Base-by-base conservation (phyloP, 2,113 vertebrate genomes). In the Apodemus speciosus region DNA sequence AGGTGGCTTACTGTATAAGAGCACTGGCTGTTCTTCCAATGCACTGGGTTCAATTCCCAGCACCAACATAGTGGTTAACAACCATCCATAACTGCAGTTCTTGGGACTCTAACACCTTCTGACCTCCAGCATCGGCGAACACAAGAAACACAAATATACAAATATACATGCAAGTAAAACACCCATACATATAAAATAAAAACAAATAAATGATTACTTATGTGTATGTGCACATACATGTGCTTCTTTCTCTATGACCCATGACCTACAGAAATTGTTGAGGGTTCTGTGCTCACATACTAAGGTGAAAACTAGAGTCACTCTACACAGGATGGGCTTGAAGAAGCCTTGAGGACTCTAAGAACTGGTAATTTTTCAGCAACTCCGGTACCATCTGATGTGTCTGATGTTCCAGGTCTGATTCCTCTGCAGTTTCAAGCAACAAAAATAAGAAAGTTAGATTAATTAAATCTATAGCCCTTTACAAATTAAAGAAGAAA, bases 401-500 rank as follows among this genome's bases (percentile, higher is more conserved):
- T 38, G 20, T 69, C 60, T 62, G 69, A 81, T 69, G 23, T 30
- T 49, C 14, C 5, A 43, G 75, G 53, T 27, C 9, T 20, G 35
- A 13, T 77, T 83, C 43, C 27, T 49, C 56, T 21, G 46, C 18
- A 25, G 43, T 85, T 43, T 79, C 30, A 51, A 85, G 46, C 86
- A 79, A 21, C 32, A 49, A 76, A 81, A 89, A 85, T 71, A 43
- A 56, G 53, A 89, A 2, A 11, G 58, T 88, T 75, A 18, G 14
- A 71, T 81, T 71, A 85, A 53, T 80, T 88, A 89, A 88, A 84
- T 77, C 43, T 71, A 13, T 51, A 40, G 27, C 38, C 58, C 38
- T 84, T 43, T 15, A 15, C 40, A 64, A 87, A 72, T 88, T 72
- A 62, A 92, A 69, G 40, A 69, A 91, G 72, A 89, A 81, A 73